Evolutionary conservation across 23 tunicate species (phyloP).

Genomic region (Botrylloides violaceus): DNA sequence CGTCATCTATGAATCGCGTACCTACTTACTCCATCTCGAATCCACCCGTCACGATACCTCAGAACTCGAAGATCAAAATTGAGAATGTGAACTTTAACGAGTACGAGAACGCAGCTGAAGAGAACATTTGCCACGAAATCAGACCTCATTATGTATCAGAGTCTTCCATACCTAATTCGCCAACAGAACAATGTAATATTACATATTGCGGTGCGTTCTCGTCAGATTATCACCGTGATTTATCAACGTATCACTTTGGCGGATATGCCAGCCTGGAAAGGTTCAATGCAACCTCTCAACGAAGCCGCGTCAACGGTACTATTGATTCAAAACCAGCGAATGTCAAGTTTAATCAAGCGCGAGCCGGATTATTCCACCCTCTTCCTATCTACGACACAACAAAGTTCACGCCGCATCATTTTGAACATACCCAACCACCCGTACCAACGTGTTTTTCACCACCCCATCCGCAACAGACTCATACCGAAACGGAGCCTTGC

Average conservation of each 20-base stretch:
- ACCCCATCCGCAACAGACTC: not conserved
- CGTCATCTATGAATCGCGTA: not conserved
- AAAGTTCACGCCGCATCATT: not conserved
- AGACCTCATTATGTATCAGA: not conserved
- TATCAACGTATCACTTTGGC: not conserved
- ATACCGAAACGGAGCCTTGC: too few species aligned
- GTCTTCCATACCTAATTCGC: not conserved
- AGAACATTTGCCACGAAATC: not conserved
- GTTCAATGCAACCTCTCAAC: not conserved
- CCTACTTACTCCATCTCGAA: not conserved
- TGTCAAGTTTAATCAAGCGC: not conserved
- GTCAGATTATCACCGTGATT: not conserved
- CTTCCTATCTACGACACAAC: not conserved
- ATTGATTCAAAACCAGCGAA: not conserved
- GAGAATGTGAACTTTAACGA: not conserved
- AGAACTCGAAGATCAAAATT: not conserved
- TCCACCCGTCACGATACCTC: not conserved
- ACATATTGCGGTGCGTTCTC: not conserved
- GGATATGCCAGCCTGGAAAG: not conserved
- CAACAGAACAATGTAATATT: not conserved
- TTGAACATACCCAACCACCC: not conserved
- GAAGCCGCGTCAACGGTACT: not conserved
- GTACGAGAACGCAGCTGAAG: not conserved
- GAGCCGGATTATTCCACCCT: not conserved
- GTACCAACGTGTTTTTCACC: not conserved